Base-by-base conservation (phyloP, 2,888 invertebrate genomes). In the Margaritifera margaritifera region DNA sequence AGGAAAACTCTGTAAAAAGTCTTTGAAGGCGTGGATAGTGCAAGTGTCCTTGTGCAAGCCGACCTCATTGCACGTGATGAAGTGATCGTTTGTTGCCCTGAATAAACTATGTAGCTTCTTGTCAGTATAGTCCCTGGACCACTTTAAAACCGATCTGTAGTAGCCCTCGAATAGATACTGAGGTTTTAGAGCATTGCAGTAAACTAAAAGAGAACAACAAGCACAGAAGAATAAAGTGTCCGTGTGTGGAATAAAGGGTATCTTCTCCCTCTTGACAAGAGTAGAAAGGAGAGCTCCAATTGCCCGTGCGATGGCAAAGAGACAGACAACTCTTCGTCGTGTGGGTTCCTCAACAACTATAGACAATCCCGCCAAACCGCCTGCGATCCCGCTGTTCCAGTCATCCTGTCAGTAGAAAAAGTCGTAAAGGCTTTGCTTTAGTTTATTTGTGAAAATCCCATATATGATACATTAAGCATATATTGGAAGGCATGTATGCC, bases 101-200 rank as follows among this genome's bases (percentile, higher is more conserved):
- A 84, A 86, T 19, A 83, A 54, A 20, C 18, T 57, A 19, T 66
- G 61, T 11, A 84, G 63, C 19, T 71, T 82, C 31, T 74, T 58
- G 62, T 85, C 81, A 0, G 80, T 80, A 66, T 83, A 85, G 67
- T 83, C 83, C 42, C 84, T 72, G 62, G 84, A 83, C 86, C 84
- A 85, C 61, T 83, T 84, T 27, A 84, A 63, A 6, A 85, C 77
- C 1, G 86, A 84, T 31, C 75, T 70, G 71, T 85, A 86, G 66
- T 86, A 86, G 15, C 84, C 83, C 4, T 70, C 70, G 25, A 80
- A 75, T 22, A 86, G 72, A 11, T 83, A 78, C 31, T 80, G 71
- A 11, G 86, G 84, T 50, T 72, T 75, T 0, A 80, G 69, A 18
- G 80, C 77, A 1, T 75, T 77, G 51, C 83, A 83, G 62, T 84